A percentile compares a stretch with the other conserved stretches of the same genome.
These are phyloP conservation scores for Villa cingulata DNA, from an alignment of 2,888 invertebrate species.

Conservation along the genomic window DNA sequence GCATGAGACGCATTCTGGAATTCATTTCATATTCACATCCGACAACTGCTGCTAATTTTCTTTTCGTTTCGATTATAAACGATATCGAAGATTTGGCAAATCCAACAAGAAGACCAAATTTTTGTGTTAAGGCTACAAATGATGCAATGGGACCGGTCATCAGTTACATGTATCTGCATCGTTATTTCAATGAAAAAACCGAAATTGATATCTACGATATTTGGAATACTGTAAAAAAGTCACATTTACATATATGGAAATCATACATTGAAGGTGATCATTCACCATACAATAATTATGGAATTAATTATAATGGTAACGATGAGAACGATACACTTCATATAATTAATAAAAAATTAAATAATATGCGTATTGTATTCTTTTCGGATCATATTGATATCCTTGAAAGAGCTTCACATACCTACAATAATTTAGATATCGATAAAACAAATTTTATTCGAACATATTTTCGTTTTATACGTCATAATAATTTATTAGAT, in stretches of 20 bases:
- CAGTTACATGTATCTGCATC: background rate
- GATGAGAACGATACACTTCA: no score
- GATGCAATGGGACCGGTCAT: background rate
- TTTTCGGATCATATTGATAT: background rate
- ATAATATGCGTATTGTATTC: background rate
- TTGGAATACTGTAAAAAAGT: background rate
- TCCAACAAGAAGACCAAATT: background rate
- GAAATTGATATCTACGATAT: background rate
- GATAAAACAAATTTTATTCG: background rate
- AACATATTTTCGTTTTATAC: background rate
- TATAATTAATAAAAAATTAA: background rate
- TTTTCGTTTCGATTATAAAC: background rate
- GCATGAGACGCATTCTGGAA: background rate
- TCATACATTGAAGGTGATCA: background rate
- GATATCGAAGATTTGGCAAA: background rate
- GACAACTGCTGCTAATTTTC: background rate
- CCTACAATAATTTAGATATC: background rate
- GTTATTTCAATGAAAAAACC: background rate
- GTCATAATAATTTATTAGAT: background rate
- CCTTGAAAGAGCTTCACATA: background rate
- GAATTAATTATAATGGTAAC: no score
- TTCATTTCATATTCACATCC: background rate
- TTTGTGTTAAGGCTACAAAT: background rate
- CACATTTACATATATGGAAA: background rate
- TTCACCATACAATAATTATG: no score